Percentiles rank a stretch among this genome's conserved stretches.
Conservation (phyloP, 64 coral and sea anemone genomes). For the Stichodactyla mertensii region DNA sequence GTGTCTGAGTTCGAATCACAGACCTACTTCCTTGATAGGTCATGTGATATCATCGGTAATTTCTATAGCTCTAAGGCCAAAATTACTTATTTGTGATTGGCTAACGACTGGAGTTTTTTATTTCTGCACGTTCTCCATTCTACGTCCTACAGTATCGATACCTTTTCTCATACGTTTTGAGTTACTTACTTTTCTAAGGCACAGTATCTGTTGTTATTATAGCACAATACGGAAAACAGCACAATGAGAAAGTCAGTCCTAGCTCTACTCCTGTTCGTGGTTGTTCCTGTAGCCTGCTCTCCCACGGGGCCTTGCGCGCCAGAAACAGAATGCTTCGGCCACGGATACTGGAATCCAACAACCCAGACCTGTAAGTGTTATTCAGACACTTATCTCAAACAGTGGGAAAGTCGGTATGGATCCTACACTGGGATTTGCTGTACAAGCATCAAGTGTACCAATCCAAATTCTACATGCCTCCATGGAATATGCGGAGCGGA, state of each 20-base stretch:
- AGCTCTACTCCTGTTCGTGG: not conserved
- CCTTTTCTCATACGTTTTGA: no score
- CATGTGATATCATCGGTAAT: no score
- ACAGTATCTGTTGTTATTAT: not conserved
- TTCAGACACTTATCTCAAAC: not conserved
- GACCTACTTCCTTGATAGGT: no score
- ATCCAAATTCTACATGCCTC: slow-evolving; percentile 63
- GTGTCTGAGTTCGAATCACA: no score
- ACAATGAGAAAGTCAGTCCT: not conserved
- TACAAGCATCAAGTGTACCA: slow-evolving; percentile 65
- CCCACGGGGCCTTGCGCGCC: slow-evolving; percentile 36
- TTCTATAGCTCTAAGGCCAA: no score
- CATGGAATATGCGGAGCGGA: slow-evolving; percentile 65
- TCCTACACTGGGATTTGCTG: slow-evolving; percentile 59
- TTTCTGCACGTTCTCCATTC: no score
- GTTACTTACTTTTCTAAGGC: not conserved
- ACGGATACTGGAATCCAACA: slow-evolving; percentile 49
- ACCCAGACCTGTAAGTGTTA: slow-evolving; percentile 54
- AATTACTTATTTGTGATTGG: no score
- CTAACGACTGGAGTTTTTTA: no score
- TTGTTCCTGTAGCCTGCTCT: not conserved
- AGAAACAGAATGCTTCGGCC: slow-evolving; percentile 75
- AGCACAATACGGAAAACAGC: no score
- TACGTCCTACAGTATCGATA: no score
- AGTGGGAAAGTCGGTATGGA: slow-evolving; percentile 33